Base-by-base conservation (phyloP, 2,797 vertebrate genomes). In the Microctenopoma stevenorrisi region DNA sequence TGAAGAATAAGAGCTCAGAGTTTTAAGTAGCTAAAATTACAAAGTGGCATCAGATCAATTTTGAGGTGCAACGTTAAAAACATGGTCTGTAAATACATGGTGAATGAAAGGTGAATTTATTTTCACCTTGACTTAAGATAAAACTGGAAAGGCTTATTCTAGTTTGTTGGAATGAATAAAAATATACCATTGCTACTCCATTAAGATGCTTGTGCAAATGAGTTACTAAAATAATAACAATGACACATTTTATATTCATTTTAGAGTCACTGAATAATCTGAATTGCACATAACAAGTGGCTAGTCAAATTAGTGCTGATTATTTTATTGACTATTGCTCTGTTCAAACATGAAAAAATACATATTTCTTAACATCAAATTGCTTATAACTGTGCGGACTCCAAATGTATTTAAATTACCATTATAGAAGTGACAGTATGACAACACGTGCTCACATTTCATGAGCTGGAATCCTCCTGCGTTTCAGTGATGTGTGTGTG, bases 11-110 rank as follows among this genome's bases (percentile, higher is more conserved):
- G 69, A 68, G 78, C 68, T 56, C 64, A 79, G 60, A 76, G 22
- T 88, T 47, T 78, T 59, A 76, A 58, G 49, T 43, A 33, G 66
- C 68, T 88, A 81, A 81, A 86, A 86, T 87, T 81, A 85, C 83
- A 86, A 85, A 79, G 69, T 88, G 76, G 77, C 72, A 81, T 76
- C 50, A 40, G 74, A 85, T 69, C 87, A 75, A 87, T 84, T 86
- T 85, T 78, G 82, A 78, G 69, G 15, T 6, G 58, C 61, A 75
- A 74, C 56, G 18, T 33, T 69, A 63, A 79, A 79, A 78, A 75
- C 74, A n/a, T 0, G 37, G 73, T 43, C 86, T 82, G 64, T 73
- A 87, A 84, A 89, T 85, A 78, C 51, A 77, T 52, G 49, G 75
- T 72, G 57, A 84, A 80, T 38, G 59, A 56, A 74, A 85, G 42